Evolutionary conservation across 1,140 invertebrate species (phyloP), one percentile per base, ranked within the genome.

Genomic region (Drosophila kohkoa): DNA sequence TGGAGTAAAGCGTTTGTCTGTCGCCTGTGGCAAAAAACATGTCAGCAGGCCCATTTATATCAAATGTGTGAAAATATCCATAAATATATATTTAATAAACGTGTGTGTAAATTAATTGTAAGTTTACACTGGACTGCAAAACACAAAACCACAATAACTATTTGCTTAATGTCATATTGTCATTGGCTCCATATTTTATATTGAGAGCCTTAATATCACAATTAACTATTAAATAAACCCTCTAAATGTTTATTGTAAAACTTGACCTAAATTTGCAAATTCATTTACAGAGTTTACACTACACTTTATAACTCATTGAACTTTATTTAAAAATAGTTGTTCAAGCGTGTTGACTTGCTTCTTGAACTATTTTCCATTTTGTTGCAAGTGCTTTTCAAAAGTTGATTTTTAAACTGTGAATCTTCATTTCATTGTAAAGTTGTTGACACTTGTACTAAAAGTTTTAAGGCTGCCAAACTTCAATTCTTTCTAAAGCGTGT

Each of bases 51-150:
- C 82, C 82, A 78, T 82, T 69, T 87, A 59, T 25, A 66, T 52
- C 1, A 65, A 68, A 85, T 86, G 82, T 86, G 82, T 85, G 82
- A 85, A 85, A 79, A 81, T 63, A 67, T 55, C 66, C 67, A 85
- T 77, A 70, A 77, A 48, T 57, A 69, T 25, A 25, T 25, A 25
- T 25, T 58, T 15, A 46, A 28, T 32, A 38, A 25, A 38, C 13
- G 7, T 59, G 13, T 38, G 13, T 38, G 54, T 49, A 68, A 3
- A 48, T 66, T 20, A 13, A 48, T 6, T 46, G 52, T 68, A 32
- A 43, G 15, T 13, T 48, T 45, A 65, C 63, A 65, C 63, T 55
- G 30, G 63, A 55, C 63, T 65, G 15, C 49, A 65, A 41, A 20
- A 8, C 45, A 48, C 3, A 8, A 20, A 51, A 25, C 20, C 13